phyloP scores from a whole-genome alignment of 2,797 vertebrate species.

The Pachyuromys duprasi region DNA sequence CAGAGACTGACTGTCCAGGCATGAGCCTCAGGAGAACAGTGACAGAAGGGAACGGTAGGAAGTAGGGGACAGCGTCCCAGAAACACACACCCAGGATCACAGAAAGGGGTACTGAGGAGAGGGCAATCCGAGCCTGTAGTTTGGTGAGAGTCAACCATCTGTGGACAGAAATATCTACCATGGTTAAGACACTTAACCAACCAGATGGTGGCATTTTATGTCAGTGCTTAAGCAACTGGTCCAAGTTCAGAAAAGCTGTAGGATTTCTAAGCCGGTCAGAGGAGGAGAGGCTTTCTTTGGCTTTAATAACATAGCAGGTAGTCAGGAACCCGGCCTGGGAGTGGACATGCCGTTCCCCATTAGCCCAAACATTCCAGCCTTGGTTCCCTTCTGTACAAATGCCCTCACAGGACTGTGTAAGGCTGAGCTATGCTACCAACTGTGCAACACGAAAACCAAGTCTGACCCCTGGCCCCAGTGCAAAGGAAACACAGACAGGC shows the following conservation, averaged over 20 bases:
- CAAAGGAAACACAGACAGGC: not conserved
- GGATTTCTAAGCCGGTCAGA: conserved; percentile 35
- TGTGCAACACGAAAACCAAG: not conserved
- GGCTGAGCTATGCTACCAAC: not conserved
- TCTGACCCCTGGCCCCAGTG: too few species aligned
- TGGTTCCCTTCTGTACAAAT: not conserved
- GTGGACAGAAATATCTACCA: not conserved
- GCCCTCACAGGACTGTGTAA: not conserved
- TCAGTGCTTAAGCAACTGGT: not conserved
- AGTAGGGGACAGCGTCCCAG: not conserved
- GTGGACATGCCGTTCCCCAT: not conserved
- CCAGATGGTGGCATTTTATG: not conserved
- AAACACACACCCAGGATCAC: not conserved
- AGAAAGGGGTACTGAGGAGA: rapidly evolving
- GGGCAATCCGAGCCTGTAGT: not conserved
- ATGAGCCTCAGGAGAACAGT: not conserved
- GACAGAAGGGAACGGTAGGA: not conserved
- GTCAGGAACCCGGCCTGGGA: not conserved
- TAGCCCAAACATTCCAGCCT: not conserved
- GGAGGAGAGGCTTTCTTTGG: not conserved
- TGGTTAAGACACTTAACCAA: conserved; percentile 7
- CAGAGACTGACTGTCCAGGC: not conserved
- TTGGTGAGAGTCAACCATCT: not conserved
- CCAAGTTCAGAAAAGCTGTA: conserved; percentile 14
- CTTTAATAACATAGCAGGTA: not conserved